These are phyloP conservation scores for Nannospalax galili DNA, from an alignment of 2,113 vertebrate genomes.

Conservation along the genomic window DNA sequence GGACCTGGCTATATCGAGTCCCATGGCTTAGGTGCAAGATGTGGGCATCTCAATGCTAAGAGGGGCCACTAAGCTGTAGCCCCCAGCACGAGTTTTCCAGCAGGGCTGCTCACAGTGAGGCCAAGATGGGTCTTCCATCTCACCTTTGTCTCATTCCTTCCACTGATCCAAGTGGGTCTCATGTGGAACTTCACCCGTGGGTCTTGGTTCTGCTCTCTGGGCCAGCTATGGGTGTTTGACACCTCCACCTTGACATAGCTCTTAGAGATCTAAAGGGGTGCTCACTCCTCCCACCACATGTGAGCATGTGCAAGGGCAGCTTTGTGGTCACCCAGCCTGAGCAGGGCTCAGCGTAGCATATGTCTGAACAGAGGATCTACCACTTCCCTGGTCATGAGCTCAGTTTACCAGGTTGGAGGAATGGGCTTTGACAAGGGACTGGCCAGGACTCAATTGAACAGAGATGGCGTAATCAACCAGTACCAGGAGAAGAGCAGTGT, in stretches of 20 bases:
- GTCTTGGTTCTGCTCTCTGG: background rate
- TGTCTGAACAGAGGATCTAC: background rate
- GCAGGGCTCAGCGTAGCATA: background rate
- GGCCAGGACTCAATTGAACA: background rate
- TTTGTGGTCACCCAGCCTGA: background rate
- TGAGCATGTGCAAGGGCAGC: background rate
- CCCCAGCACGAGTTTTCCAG: background rate
- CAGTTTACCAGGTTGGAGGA: background rate
- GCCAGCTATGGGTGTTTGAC: background rate
- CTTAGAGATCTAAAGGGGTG: background rate
- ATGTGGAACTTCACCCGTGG: accelerated
- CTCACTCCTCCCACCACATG: background rate
- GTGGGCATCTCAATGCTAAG: background rate
- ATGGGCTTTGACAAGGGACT: conserved; percentile 11
- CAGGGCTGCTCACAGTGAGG: background rate
- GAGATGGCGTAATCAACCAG: conserved; percentile 25
- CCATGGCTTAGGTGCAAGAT: background rate
- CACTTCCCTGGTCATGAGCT: background rate
- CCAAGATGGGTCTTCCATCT: background rate
- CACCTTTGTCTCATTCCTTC: background rate
- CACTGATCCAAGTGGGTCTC: background rate
- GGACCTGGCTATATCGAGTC: background rate
- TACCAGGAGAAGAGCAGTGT: background rate
- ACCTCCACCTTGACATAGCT: background rate
- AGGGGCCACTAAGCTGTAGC: background rate